Evolutionary conservation across 2,888 invertebrate genomes (phyloP), one percentile per base, ranked within the genome.

Genomic region (Acleris literana): DNA sequence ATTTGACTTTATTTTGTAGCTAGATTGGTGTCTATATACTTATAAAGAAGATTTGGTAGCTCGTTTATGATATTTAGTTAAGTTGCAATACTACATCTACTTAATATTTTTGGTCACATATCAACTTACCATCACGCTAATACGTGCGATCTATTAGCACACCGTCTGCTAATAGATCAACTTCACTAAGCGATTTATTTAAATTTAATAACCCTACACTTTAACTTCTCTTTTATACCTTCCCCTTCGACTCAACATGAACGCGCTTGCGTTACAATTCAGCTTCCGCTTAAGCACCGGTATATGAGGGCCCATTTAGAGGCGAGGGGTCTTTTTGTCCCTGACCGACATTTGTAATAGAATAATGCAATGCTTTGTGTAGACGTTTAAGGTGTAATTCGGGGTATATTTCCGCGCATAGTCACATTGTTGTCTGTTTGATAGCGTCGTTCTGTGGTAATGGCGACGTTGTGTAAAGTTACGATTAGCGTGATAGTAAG

Each of bases 261-360:
- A 57, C 43, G 44, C 61, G 58, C 33, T 33, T 33, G 7, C 73
- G 72, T 76, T 71, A 78, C 79, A 80, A 78, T 80, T 81, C 74
- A 70, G 78, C 80, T 80, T 78, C 78, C 78, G 76, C 77, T 76
- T 77, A 81, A 84, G 80, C 72, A 80, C 80, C 78, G 73, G 74
- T 77, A 78, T 68, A 68, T 64, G 64, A 61, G 64, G 20, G 54
- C 53, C 64, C 61, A 85, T 86, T 85, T 84, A 82, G 74, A 77
- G 77, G 80, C 71, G 69, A 73, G 72, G 72, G 74, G 73, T 78
- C 80, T 84, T 86, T 86, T 82, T 81, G 82, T 80, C 75, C 74
- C 70, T 70, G 69, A 71, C 70, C 66, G 56, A 77, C 76, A 76
- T 81, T 82, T 80, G 78, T 77, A 79, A 76, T 73, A 70, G 74